Base-by-base conservation (phyloP, 2,888 invertebrate species). In the Eilema depressum region DNA sequence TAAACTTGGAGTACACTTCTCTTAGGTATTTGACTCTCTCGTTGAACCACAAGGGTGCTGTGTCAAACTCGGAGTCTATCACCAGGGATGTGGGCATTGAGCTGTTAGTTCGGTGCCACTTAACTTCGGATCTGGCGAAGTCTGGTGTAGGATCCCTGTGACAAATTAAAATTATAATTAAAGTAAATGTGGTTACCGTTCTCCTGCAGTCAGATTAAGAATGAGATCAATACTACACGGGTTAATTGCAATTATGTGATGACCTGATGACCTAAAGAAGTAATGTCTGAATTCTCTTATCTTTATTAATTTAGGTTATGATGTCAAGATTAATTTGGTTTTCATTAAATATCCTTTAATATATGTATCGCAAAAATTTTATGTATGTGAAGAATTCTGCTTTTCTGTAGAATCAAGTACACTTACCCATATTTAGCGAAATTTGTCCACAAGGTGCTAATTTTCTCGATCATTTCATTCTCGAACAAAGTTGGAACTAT, bases 361-460 rank as follows among this genome's bases (percentile, higher is more conserved):
- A 28, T 28, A 28, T 28, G 28, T 28, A 3, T 28, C 28, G 5
- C 28, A 28, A 28, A 28, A 28, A 3, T 28, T 2, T 28, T 28
- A 28, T 28, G 28, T 28, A 5, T 28, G 28, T 2, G 5, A 1
- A 33, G 2, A 11, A 3, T 8, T 12, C 2, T 14, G 2, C 17
- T 20, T 53, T n/a, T n/a, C n/a, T n/a, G 1, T 7, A n/a, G n/a
- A 53, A 53, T 53, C n/a, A 53, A 10, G 41, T 41, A n/a, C n/a
- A 81, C 88, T 84, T 71, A 91, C 92, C 92, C 90, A 77, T 86
- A 90, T 82, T 94, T 93, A 0, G 93, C 93, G 73, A 94, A 94
- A 73, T 93, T 93, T 0, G 93, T 92, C 93, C 93, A 93, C 81
- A 93, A 67, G 0, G 90, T 89, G 0, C 91, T 87, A 80, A 93